Evolutionary conservation across 2,797 vertebrate genomes (phyloP), one percentile per base, ranked within the genome.

Genomic region (Acanthiza pusilla): DNA sequence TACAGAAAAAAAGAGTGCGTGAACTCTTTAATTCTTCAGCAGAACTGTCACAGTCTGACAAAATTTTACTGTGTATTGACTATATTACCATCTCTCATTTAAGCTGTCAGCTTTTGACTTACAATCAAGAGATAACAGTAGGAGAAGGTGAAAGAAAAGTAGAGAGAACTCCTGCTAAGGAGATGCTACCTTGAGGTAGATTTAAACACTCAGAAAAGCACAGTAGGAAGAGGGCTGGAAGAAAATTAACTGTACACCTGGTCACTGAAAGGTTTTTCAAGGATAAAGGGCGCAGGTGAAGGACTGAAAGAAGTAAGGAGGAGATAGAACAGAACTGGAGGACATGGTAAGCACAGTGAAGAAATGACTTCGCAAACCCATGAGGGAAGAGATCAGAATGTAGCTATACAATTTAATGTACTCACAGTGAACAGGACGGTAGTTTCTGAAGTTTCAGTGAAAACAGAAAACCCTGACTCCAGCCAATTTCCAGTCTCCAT

Each of bases 21-120:
- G n/a, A 87, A 61, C n/a, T 86, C 45, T 21, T 63, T 27, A 85
- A 62, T 91, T 81, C 32, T 89, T 84, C 63, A 88, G 16, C 22
- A 75, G 58, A 93, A 90, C 38, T 90, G 74, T 72, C 76, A 91
- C n/a, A 87, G 68, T 25, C 65, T 90, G 80, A 86, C 45, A 91
- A 36, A 71, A 53, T 48, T 40, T 86, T 86, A 77, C 36, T 62
- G 47, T 54, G 25, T 42, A 66, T 36, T 94, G 72, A 66, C 30
- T 94, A 54, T 81, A 62, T 70, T 75, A 58, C 51, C 55, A 79
- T 65, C 16, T 26, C 26, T 83, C 66, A 78, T 63, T 96, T 87
- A 78, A 86, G n/a, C 71, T 92, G 61, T 68, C 71, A 92, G 47
- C 27, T 92, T 74, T 79, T 77, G 65, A 83, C 11, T 85, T 85